Evolutionary conservation across 37 sponge, comb jelly and placozoan species (phyloP), one percentile per base, ranked within the genome.

Genomic region (Amphimedon queenslandica): DNA sequence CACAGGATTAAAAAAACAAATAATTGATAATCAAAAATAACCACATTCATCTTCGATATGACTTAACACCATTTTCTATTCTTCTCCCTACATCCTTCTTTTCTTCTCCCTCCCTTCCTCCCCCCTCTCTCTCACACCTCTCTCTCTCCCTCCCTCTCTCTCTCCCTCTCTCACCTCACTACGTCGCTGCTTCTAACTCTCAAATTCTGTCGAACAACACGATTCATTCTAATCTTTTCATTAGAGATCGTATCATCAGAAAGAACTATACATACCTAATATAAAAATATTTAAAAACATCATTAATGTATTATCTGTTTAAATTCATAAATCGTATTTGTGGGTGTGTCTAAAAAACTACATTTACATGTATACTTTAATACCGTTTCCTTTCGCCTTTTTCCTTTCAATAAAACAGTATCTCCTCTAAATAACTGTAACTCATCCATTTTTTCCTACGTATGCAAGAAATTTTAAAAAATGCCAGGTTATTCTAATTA

Each of bases 361-460:
- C 37, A n/a, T n/a, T 5, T 39, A 21, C 18, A 73, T 29, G 34
- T 40, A 64, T 64, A 16, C 11, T 39, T 64, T 72, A 65, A 24
- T 64, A 93, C 96, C 40, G 99, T 98, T 25, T 98, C 99, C 53
- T 77, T 86, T 43, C 99, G 74, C 43, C 94, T 86, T 69, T 98
- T 98, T 10, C 99, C 99, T 72, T 98, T 98, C 64, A 98, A 76
- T 60, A 98, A 73, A 16, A 98, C 99, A 0, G 99, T 98, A 77
- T 98, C 99, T 42, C 99, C 99, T 60, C 99, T 78, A 63, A 98
- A 98, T 43, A 98, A 79, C 81, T 98, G 99, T 40, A 98, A 78
- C 72, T 98, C 99, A 57, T 98, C 99, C 99, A 98, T 98, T 76
- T 98, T 98, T 33, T 93, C 95, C 83, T 84, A 78, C 32, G 38